phyloP scores from a whole-genome alignment of 2,888 invertebrate genomes.

The Pseudanteris insignis region DNA sequence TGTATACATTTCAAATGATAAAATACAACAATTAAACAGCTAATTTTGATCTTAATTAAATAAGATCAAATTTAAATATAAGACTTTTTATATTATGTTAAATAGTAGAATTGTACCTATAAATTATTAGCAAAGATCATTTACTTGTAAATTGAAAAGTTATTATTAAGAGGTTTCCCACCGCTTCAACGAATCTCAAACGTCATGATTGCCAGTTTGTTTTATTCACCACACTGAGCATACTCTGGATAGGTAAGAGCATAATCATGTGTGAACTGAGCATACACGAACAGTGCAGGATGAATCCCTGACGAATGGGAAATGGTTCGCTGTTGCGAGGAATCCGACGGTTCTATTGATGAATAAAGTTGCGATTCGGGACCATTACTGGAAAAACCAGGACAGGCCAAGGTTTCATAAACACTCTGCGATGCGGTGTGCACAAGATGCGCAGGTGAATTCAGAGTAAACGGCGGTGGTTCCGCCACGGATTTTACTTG shows the following conservation, averaged over 20 bases:
- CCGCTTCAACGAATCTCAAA: conserved; percentile 35
- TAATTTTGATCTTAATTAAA: too few species aligned
- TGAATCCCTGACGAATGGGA: conserved; percentile 60
- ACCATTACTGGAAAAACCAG: conserved; percentile 49
- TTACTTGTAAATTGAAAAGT: not conserved
- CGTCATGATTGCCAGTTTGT: conserved; percentile 45
- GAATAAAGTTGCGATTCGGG: conserved; percentile 52
- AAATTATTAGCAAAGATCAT: not conserved
- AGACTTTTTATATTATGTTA: too few species aligned
- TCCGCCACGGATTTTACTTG: conserved; percentile 58
- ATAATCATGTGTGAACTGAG: conserved; percentile 62
- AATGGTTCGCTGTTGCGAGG: conserved; percentile 55
- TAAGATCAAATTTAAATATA: too few species aligned
- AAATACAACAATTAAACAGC: too few species aligned
- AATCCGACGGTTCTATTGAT: conserved; percentile 49
- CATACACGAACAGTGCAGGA: conserved; percentile 64
- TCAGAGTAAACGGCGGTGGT: conserved; percentile 53
- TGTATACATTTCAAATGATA: too few species aligned
- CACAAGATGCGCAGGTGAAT: conserved; percentile 44
- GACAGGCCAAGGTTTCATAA: conserved; percentile 58
- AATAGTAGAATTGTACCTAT: too few species aligned
- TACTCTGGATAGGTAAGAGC: conserved; percentile 63
- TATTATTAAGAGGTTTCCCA: conserved; percentile 14
- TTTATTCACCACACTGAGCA: conserved; percentile 60
- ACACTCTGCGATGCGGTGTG: conserved; percentile 58